Evolutionary conservation across 2,797 vertebrate species (phyloP).

Genomic region (Catharus ustulatus): DNA sequence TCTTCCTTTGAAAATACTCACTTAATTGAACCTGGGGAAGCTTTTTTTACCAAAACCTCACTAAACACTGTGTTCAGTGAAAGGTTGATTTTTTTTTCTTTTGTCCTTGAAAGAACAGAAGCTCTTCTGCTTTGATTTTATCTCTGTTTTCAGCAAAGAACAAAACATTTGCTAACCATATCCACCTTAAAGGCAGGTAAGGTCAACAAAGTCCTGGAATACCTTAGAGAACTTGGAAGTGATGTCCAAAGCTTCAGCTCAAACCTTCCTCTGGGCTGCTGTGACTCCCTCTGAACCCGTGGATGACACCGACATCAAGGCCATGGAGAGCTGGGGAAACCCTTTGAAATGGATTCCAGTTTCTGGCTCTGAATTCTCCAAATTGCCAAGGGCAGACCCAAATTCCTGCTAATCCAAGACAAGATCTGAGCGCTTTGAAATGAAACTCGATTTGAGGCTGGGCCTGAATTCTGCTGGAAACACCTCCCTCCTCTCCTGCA

Average conservation of each 20-base stretch:
- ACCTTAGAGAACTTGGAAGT: background rate
- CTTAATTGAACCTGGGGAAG: background rate
- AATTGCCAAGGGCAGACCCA: background rate
- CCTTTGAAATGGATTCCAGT: background rate
- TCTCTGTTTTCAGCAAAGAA: background rate
- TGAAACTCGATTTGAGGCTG: background rate
- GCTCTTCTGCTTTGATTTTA: conserved; percentile 5
- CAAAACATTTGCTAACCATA: background rate
- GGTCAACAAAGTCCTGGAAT: background rate
- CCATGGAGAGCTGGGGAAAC: background rate
- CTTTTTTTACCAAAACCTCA: background rate
- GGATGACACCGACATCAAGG: background rate
- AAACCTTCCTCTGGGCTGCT: background rate
- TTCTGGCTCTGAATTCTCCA: conserved; percentile 14
- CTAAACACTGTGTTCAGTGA: background rate
- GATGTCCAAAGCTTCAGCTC: background rate
- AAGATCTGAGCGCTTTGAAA: conserved; percentile 12
- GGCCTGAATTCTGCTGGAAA: background rate
- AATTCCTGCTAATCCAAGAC: background rate
- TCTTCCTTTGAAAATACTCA: background rate
- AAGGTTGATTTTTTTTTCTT: background rate
- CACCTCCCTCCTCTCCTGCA: background rate
- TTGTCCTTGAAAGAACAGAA: conserved; percentile 17
- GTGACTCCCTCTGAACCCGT: background rate
- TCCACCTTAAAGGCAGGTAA: background rate